Percentiles rank a stretch among this genome's conserved stretches.
phyloP scores from a whole-genome alignment of 2,113 vertebrate genomes.

The Lycaon pictus region DNA sequence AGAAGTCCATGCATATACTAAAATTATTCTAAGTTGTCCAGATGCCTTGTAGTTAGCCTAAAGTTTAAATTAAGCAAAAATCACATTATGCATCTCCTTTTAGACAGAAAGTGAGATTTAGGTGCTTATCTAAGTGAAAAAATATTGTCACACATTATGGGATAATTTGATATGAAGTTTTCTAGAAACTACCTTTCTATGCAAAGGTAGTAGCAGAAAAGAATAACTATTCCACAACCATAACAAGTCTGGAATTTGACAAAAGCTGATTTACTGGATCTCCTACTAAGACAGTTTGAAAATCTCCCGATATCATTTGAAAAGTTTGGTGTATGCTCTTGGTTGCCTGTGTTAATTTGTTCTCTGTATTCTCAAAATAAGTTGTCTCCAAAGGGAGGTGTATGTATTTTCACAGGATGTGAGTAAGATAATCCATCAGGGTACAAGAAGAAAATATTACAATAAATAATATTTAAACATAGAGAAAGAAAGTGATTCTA shows the following conservation, averaged over 20 bases:
- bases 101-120: neutral
- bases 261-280: neutral
- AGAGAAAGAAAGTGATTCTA: neutral
- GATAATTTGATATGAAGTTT: neutral
- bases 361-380: neutral
- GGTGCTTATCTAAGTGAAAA: neutral
- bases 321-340: fast-evolving
- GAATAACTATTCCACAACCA: neutral
- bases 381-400: neutral
- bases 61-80: neutral
- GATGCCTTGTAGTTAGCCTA: neutral
- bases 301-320: neutral
- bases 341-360: neutral
- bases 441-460: neutral
- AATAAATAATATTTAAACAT: neutral
- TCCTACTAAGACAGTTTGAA: neutral
- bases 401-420: neutral
- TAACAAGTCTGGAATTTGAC: neutral
- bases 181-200: neutral
- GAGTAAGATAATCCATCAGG: neutral
- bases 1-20: neutral
- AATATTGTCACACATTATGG: neutral
- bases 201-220: neutral
- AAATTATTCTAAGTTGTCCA: neutral
- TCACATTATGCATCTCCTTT: neutral